Conservation (phyloP, 92 coral and sea anemone species). For the Porites evermanni region DNA sequence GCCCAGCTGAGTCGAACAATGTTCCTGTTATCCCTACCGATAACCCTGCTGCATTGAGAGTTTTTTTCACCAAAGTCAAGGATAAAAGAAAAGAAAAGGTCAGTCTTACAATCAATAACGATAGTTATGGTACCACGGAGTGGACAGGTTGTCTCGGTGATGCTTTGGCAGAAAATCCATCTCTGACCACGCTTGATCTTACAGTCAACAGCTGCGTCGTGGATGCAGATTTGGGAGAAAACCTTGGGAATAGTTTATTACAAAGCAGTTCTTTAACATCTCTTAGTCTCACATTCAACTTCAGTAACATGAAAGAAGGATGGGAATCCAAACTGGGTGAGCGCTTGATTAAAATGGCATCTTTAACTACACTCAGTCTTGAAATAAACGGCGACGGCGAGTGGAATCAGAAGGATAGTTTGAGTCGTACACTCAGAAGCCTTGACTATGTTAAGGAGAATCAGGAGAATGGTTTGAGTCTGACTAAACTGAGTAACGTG, state of each 20-base stretch:
- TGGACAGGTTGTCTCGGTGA: not conserved
- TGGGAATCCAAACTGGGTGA: conserved; percentile 17
- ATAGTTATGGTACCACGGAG: not conserved
- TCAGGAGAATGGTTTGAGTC: not conserved
- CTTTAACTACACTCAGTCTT: not conserved
- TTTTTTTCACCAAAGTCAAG: not conserved
- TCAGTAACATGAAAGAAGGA: not conserved
- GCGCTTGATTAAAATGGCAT: not conserved
- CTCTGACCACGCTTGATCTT: not conserved
- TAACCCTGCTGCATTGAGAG: not conserved
- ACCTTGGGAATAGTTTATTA: not conserved
- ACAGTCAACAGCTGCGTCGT: not conserved
- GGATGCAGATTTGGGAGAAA: not conserved
- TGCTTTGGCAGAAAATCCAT: not conserved
- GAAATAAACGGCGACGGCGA: too few species aligned
- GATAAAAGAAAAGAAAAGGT: not conserved
- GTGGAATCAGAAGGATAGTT: too few species aligned
- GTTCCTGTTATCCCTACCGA: not conserved
- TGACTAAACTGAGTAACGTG: not conserved
- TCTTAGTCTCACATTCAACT: conserved; percentile 1
- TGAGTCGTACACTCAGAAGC: too few species aligned
- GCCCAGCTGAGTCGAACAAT: not conserved
- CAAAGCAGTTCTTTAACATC: not conserved
- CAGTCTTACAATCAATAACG: not conserved
- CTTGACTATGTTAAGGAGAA: not conserved